Evolutionary conservation across 2,888 invertebrate genomes (phyloP), one percentile per base, ranked within the genome.

Genomic region (Seladonia tumulorum): DNA sequence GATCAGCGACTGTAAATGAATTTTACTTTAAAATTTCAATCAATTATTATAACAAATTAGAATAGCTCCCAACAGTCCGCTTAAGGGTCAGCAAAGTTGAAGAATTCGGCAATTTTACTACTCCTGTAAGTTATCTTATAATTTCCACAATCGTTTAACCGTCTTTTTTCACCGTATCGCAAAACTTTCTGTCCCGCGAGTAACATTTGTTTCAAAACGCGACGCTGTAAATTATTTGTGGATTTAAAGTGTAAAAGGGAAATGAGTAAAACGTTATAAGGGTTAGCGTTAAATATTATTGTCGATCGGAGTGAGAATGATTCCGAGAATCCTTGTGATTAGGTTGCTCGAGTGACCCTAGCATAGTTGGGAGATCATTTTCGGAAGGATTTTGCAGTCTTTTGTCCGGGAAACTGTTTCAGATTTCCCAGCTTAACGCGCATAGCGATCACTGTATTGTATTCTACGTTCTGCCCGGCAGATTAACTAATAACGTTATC

Each of bases 341-440:
- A 16, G 16, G 76, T 49, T 35, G n/a, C 22, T 68, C 47, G 49
- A 76, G 39, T 35, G n/a, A 60, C 18, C 47, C 14, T 25, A 25
- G n/a, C 22, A 4, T 5, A 57, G 22, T 42, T 42, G 47, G 22
- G 63, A 45, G 29, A 14, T 76, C 29, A 66, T 66, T 66, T 63
- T 47, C 76, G 63, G 29, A 63, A 35, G 14, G 29, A 66, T 63
- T 63, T 45, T 35, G 18, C 63, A 1, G 18, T 47, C 29, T 35
- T 45, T 42, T 39, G 1, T 25, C 72, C 8, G 10, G 39, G 22
- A 49, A 29, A 16, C 71, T 29, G 18, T 29, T 35, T 66, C 29
- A 18, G 66, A 35, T 66, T 63, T 63, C 35, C 76, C 35, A 76
- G 25, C 66, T 49, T 76, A 66, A 49, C 47, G 66, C 35, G 66